These are phyloP conservation scores for Entomyzon cyanotis DNA, from an alignment of 2,113 vertebrate genomes.

Conservation along the genomic window DNA sequence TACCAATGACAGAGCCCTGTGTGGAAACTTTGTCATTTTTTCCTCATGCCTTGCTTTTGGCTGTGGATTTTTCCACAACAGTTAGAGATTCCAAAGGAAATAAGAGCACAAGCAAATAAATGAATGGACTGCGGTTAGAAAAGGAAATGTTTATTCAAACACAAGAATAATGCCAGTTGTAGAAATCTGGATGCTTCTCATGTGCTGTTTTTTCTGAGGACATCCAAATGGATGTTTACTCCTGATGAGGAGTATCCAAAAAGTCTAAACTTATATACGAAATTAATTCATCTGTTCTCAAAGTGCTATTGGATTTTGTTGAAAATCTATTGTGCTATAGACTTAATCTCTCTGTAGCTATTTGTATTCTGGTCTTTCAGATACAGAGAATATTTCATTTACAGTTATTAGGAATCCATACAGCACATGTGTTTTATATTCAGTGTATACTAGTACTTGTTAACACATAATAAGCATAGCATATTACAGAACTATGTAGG, in stretches of 20 bases:
- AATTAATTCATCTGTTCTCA: not conserved
- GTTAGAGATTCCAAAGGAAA: constrained; percentile 55
- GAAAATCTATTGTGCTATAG: not conserved
- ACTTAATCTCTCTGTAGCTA: not conserved
- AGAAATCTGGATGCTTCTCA: not conserved
- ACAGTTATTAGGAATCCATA: not conserved
- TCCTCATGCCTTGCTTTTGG: not conserved
- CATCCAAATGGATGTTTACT: not conserved
- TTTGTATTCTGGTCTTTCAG: not conserved
- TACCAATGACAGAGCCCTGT: not conserved
- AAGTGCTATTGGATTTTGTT: not conserved
- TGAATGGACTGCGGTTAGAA: constrained; percentile 16
- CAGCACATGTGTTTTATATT: not conserved
- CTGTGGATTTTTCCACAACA: constrained; percentile 54
- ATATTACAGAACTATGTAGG: not conserved
- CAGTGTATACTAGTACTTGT: not conserved
- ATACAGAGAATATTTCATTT: not conserved
- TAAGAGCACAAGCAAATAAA: constrained; percentile 43
- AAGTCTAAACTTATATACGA: not conserved
- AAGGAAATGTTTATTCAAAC: constrained; percentile 57
- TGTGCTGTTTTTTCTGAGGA: constrained; percentile 4
- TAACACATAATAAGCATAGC: not conserved
- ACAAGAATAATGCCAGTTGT: constrained; percentile 19
- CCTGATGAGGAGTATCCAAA: not conserved
- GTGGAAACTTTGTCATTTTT: constrained; percentile 43